Evolutionary conservation across 2,888 invertebrate genomes (phyloP), one percentile per base, ranked within the genome.

Genomic region (Napeogenes sylphis): DNA sequence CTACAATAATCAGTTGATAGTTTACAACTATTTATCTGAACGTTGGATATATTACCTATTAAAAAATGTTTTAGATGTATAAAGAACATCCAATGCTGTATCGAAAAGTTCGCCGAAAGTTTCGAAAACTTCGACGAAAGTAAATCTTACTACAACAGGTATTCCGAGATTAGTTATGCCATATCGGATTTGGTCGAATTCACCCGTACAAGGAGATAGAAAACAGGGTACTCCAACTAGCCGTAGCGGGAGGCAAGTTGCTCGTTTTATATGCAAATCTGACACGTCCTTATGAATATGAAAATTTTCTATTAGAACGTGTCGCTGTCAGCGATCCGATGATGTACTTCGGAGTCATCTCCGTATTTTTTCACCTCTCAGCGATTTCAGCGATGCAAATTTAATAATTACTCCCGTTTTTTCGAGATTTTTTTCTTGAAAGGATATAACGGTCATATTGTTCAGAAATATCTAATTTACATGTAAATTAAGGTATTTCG

Each of bases 251-350:
- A 74, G 77, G 80, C 80, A 82, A 82, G 83, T 83, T 84, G 85
- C 88, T 89, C 89, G 90, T 90, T 90, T 90, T 90, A 86, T 89
- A 90, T 90, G 90, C 84, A 88, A 90, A 90, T 90, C 82, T 79
- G 75, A 80, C 78, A 84, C 86, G 85, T 86, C 84, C 88, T 90
- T 90, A 90, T 90, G 90, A 90, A 90, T 90, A 90, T 90, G 90
- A 90, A 90, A 90, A 90, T 90, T 90, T 90, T 90, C 89, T 90
- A 90, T 90, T 88, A 90, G 87, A 86, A 87, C 86, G 84, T 87
- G 89, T 87, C 88, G 83, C 81, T 83, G 86, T 88, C 90, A 89
- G 88, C 88, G 79, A 77, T 83, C 82, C 77, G 80, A 81, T 84
- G 84, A 84, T 79, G 82, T 83, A 79, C 83, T 76, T 75, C 73